A percentile compares a stretch with the other conserved stretches of the same genome.
Evolutionary conservation across 1,140 invertebrate genomes (phyloP).

Genomic region (Thrips palmi): DNA sequence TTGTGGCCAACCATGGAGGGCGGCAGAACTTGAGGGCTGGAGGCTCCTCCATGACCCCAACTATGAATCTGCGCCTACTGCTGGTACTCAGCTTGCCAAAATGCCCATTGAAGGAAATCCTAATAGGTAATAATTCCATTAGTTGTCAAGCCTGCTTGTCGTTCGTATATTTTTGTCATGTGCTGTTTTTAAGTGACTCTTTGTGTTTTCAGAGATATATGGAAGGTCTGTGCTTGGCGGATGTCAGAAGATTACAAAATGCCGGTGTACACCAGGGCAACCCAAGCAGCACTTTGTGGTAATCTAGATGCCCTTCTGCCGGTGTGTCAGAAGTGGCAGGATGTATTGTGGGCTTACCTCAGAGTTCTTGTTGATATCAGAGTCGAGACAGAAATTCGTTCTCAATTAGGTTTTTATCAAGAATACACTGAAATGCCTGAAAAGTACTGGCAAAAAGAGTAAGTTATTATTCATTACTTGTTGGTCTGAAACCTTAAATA

Average conservation of each 20-base stretch:
- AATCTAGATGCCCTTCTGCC: slow-evolving; percentile 54
- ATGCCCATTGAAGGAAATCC: slow-evolving; percentile 62
- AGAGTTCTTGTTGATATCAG: slow-evolving; percentile 63
- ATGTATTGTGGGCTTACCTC: slow-evolving; percentile 77
- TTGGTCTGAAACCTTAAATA: neutral
- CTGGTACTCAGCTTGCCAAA: slow-evolving; percentile 13
- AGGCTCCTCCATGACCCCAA: slow-evolving; percentile 66
- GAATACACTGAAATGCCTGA: slow-evolving; percentile 50
- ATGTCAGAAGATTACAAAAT: slow-evolving; percentile 36
- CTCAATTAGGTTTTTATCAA: too few relatives aligned
- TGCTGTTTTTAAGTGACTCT: slow-evolving; percentile 1
- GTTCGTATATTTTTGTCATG: neutral
- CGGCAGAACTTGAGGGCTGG: slow-evolving; percentile 80
- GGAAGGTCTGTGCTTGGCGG: slow-evolving; percentile 71
- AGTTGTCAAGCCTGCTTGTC: slow-evolving; percentile 2
- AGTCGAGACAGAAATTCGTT: slow-evolving; percentile 56
- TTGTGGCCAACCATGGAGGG: slow-evolving; percentile 76
- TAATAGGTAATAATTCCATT: slow-evolving; percentile 23
- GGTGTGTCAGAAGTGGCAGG: slow-evolving; percentile 66
- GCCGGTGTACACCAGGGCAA: slow-evolving; percentile 26
- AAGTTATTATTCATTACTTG: slow-evolving; percentile 15
- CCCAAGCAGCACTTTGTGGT: slow-evolving; percentile 36
- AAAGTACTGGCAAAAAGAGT: slow-evolving; percentile 61
- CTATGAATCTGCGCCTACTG: slow-evolving; percentile 24
- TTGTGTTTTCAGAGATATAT: slow-evolving; percentile 47